Evolutionary conservation across 2,113 vertebrate species (phyloP).

Genomic region (Amazona guildingii): DNA sequence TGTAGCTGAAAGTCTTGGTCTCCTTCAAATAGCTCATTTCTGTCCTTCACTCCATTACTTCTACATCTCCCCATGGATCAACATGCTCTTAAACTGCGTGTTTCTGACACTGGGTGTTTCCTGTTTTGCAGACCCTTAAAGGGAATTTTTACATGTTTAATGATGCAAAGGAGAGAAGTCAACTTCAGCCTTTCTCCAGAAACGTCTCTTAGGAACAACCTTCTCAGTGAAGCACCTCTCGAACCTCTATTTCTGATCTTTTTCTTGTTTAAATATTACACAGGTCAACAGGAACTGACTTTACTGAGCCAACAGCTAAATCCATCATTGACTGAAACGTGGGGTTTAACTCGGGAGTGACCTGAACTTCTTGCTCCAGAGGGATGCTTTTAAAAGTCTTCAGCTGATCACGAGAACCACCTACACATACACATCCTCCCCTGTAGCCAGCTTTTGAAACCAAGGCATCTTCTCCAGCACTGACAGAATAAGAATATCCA

Average conservation of each 20-base stretch:
- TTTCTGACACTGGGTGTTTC: not conserved
- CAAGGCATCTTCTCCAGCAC: not conserved
- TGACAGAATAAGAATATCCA: not conserved
- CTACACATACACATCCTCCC: not conserved
- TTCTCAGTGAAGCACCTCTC: not conserved
- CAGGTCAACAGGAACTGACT: not conserved
- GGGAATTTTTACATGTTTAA: not conserved
- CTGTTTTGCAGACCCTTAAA: not conserved
- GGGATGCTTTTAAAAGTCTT: conserved; percentile 21
- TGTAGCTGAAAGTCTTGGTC: not conserved
- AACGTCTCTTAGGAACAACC: not conserved
- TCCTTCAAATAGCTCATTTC: not conserved
- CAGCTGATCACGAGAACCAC: conserved; percentile 4
- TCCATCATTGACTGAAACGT: not conserved
- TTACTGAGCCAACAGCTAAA: not conserved
- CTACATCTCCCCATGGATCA: not conserved
- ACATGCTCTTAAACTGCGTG: accelerated
- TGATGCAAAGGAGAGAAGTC: accelerated
- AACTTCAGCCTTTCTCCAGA: not conserved
- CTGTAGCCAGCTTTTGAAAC: not conserved
- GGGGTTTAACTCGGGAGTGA: not conserved
- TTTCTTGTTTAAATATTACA: not conserved
- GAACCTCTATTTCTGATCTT: not conserved
- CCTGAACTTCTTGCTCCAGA: conserved; percentile 6
- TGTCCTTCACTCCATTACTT: not conserved